Percentiles rank a stretch among this genome's conserved stretches.
These are phyloP conservation scores for Crocidura indochinensis DNA, from an alignment of 2,797 vertebrate genomes.

Conservation along the genomic window DNA sequence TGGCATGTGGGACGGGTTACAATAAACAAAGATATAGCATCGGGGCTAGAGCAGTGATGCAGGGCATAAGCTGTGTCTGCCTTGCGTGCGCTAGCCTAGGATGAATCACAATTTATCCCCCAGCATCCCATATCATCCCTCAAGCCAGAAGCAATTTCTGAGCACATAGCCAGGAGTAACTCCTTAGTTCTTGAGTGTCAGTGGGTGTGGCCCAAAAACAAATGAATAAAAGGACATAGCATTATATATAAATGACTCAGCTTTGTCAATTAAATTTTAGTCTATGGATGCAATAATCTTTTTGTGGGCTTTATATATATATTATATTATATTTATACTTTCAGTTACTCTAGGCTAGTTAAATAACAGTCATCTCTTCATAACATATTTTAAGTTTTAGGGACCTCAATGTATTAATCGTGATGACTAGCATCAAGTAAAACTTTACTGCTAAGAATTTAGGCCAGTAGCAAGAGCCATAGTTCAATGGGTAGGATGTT, in stretches of 20 bases:
- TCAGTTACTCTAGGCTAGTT: not conserved
- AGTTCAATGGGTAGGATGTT: too few relatives aligned
- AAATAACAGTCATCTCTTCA: not conserved
- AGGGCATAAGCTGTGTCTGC: too few relatives aligned
- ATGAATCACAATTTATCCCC: too few relatives aligned
- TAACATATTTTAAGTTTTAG: not conserved
- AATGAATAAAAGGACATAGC: not conserved
- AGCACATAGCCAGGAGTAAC: too few relatives aligned
- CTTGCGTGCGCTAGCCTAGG: too few relatives aligned
- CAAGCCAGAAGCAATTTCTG: too few relatives aligned
- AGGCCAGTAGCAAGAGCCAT: not conserved
- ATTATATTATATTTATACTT: not conserved
- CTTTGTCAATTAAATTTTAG: not conserved
- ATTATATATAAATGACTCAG: not conserved
- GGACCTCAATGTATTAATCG: not conserved
- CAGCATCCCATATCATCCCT: too few relatives aligned
- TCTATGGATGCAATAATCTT: not conserved
- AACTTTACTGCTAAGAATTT: not conserved
- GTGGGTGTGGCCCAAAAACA: too few relatives aligned
- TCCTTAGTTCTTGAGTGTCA: too few relatives aligned
- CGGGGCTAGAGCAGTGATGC: too few relatives aligned
- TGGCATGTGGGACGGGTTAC: too few relatives aligned
- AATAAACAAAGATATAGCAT: too few relatives aligned
- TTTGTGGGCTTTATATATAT: not conserved
- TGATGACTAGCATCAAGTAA: not conserved